Evolutionary conservation across 2,797 vertebrate genomes (phyloP), one percentile per base, ranked within the genome.

Genomic region (Florisuga fusca): DNA sequence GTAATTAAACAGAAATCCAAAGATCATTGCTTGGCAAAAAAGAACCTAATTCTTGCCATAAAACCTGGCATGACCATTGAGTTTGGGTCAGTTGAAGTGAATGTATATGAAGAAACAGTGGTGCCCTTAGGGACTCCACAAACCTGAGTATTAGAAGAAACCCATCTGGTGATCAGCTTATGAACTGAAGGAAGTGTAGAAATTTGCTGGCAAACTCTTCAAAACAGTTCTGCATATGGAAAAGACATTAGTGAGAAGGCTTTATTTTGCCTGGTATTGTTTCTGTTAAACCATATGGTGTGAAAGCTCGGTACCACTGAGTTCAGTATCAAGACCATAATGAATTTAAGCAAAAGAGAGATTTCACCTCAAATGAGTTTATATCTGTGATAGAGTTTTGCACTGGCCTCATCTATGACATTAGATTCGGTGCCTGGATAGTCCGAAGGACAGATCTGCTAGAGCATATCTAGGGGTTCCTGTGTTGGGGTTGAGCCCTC

Each of bases 181-280:
- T 43, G 59, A 86, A 93, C 84, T 63, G 74, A 95, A 93, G 91
- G 92, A 97, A 95, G 91, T 87, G 51, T 86, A 96, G 87, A 96
- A 95, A 95, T 96, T 88, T 90, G 66, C 85, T 97, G 95, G 95
- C 95, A 95, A 76, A 67, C 76, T 84, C 91, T 96, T 97, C 94
- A 97, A 90, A 96, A 96, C 86, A 51, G 31, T 61, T 88, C 58
- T 26, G 59, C 16, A 1, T 76, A 86, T 86, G 95, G 95, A 95
- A 94, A 95, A 93, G 67, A 53, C 85, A 87, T 96, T 94, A 96
- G 71, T 2, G 2, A 57, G 55, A 59, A 84, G 73, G 67, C 62
- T 93, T 1, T 88, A n/a, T 91, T 93, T 86, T 93, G 87, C 66
- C 41, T 84, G 67, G n/a, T 86, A 55, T 0, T 71, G 22, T 93